Evolutionary conservation across 2,113 vertebrate genomes (phyloP), one percentile per base, ranked within the genome.

Genomic region (Oxyura jamaicensis): DNA sequence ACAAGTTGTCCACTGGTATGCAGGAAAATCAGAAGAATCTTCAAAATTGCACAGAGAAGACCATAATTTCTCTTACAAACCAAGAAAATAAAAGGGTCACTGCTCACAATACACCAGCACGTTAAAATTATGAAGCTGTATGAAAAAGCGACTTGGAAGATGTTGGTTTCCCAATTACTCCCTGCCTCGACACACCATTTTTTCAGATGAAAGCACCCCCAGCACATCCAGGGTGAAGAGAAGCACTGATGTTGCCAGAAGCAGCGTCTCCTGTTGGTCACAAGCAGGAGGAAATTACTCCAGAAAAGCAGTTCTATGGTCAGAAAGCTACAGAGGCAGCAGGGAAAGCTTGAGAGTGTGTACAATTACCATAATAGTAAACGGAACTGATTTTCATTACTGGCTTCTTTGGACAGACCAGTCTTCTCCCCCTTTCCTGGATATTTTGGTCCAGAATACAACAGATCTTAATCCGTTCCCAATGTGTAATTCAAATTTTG

Each of bases 231-330:
- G 6, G 13, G 39, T 67, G 25, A 42, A 80, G 35, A 41, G 93
- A 79, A 87, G 59, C 18, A 88, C 42, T 71, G 53, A 79, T 59
- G 67, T 76, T 94, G 94, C 91, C 36, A 88, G 67, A 95, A 94
- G 44, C 33, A 94, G 56, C 75, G 26, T 62, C 88, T 95, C 86
- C 80, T 35, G 59, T 28, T 52, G 78, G 80, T 86, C 89, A 95
- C 53, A 95, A 23, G 90, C 50, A 92, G 35, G 13, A 72, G 14
- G 16, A 85, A 67, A 86, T 29, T 25, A 80, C 60, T 75, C 35
- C 79, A 93, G n/a, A 85, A 63, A 73, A 62, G 44, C 7, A 77
- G 15, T 56, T 86, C 22, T 72, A 18, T 2, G 60, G 16, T 3
- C 11, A 93, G 29, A 79, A 83, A 75, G 52, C 39, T 53, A 72